These are phyloP conservation scores for Ginglymostoma cirratum DNA, from an alignment of 2,113 vertebrate species.

Conservation along the genomic window DNA sequence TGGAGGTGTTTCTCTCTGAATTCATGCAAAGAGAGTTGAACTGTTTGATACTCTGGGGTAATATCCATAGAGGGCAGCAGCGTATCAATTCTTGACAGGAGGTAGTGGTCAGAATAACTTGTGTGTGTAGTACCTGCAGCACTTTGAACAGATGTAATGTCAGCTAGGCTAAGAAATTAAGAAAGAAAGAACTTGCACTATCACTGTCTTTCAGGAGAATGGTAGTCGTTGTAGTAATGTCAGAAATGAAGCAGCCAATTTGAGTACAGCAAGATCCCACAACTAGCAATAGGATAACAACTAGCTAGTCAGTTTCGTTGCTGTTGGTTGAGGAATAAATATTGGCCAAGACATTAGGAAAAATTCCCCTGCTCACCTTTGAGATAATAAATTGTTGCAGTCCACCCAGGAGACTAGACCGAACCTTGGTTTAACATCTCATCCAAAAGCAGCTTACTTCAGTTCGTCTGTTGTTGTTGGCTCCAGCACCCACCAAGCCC, in stretches of 20 bases:
- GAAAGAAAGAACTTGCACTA: not conserved
- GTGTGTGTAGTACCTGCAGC: not conserved
- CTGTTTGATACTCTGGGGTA: not conserved
- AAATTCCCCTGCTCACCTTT: not conserved
- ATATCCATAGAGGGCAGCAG: constrained; percentile 12
- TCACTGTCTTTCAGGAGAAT: not conserved
- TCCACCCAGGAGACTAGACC: not conserved
- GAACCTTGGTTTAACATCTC: not conserved
- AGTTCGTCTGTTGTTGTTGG: not conserved
- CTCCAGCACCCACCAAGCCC: no score
- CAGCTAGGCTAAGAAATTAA: not conserved
- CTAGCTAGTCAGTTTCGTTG: not conserved
- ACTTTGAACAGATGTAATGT: not conserved
- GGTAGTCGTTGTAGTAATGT: not conserved
- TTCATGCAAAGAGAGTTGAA: not conserved
- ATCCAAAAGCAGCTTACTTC: not conserved
- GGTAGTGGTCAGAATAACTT: not conserved
- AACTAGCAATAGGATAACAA: not conserved
- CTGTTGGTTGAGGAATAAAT: not conserved
- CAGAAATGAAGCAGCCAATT: not conserved
- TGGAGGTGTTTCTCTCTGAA: not conserved
- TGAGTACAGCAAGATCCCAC: not conserved
- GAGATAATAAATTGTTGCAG: not conserved
- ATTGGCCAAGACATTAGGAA: not conserved
- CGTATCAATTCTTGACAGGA: constrained; percentile 11